Conservation (phyloP, 2,113 vertebrate genomes). For the Malurus elegans region DNA sequence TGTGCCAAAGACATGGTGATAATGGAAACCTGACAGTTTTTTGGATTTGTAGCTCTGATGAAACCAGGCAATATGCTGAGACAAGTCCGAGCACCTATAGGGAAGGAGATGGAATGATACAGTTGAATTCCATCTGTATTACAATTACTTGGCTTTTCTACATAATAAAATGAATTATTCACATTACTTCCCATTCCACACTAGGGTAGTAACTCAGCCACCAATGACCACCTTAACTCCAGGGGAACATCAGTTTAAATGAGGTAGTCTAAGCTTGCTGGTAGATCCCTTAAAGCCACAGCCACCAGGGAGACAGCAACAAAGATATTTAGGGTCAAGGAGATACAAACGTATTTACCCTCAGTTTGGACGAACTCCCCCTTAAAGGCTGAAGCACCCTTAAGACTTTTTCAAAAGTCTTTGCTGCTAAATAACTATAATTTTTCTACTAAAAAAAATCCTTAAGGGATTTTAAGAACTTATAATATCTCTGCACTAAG, state of each 20-base stretch:
- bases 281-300: not conserved
- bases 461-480: not conserved
- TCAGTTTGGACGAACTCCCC: not conserved
- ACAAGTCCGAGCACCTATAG: not conserved
- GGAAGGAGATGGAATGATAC: not conserved
- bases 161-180: not conserved
- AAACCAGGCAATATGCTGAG: not conserved
- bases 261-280: not conserved
- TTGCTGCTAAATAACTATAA: not conserved
- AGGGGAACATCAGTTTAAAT: not conserved
- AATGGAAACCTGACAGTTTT: constrained; percentile 53
- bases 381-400: not conserved
- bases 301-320: not conserved
- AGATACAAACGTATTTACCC: not conserved
- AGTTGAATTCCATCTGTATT: constrained; percentile 1
- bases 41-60: constrained; percentile 36
- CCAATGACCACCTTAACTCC: not conserved
- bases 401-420: not conserved
- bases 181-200: not conserved
- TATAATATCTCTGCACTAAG: not conserved
- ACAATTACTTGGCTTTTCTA: not conserved
- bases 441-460: not conserved
- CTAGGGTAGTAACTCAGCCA: not conserved
- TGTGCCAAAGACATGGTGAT: constrained; percentile 23
- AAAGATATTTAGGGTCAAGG: not conserved